Evolutionary conservation across 2,113 vertebrate species (phyloP), one percentile per base, ranked within the genome.

Genomic region (Sakesphorus luctuosus): DNA sequence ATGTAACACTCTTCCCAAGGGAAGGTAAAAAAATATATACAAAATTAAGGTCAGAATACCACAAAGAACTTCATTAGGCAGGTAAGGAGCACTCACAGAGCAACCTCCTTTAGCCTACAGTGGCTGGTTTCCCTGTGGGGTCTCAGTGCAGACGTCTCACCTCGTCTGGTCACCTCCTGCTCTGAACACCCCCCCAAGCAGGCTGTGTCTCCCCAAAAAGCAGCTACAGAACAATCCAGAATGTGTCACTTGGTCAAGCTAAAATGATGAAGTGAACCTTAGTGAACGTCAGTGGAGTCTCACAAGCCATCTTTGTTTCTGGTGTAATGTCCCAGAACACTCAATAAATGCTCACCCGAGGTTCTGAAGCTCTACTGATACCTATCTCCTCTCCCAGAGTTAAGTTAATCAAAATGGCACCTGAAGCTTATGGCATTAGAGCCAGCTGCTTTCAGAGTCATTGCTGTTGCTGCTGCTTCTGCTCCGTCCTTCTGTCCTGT

Each of bases 11-110:
- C 23, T 90, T 84, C 68, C 65, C 90, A 86, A 18, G 81, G 67
- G 65, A 93, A 88, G 72, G 43, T 66, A 59, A 71, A 84, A 84
- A 65, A 8, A 61, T 9, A 62, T 10, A 83, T 36, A 53, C 36
- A 81, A 80, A 94, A 83, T 63, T 59, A 77, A 93, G n/a, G 58
- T 50, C n/a, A 84, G 38, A 94, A 78, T 49, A 84, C 40, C 77
- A 89, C 77, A 68, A 80, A 81, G 76, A 94, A 79, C 9, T 36
- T 84, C 49, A 72, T 36, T 86, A 84, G 50, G 56, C 28, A 85
- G 58, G 36, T 28, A 47, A 24, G 11, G 31, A 80, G 18, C 20
- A 69, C 19, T 85, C 62, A 82, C 62, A 97, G 94, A 90, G 53
- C 44, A 84, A 56, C 7, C 28, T 87, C 66, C 61, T 89, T 93